phyloP scores from a whole-genome alignment of 2,113 vertebrate genomes.

The Sarotherodon lohbergeri region DNA sequence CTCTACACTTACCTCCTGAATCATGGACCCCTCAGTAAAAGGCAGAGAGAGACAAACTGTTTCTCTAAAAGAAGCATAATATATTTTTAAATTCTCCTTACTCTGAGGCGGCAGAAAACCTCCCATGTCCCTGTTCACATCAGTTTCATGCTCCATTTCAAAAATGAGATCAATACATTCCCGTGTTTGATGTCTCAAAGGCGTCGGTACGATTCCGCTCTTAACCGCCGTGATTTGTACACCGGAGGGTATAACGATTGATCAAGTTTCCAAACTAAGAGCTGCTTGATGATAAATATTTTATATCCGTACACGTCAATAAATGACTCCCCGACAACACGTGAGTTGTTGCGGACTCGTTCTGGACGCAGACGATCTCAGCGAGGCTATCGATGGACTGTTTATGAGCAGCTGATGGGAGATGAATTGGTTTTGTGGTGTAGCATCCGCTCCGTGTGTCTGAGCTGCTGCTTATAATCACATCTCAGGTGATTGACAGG shows the following conservation, averaged over 20 bases:
- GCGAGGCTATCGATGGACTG: conserved; percentile 48
- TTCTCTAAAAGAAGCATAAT: not conserved
- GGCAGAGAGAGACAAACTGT: not conserved
- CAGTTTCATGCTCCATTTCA: not conserved
- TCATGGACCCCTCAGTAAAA: not conserved
- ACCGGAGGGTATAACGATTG: conserved; percentile 41
- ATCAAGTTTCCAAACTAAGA: conserved; percentile 52
- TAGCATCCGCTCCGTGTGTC: conserved; percentile 18
- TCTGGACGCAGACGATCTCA: conserved; percentile 1
- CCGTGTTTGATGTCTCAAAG: conserved; percentile 26
- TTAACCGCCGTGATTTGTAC: conserved; percentile 34
- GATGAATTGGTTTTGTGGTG: conserved; percentile 59
- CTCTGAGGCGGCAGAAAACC: not conserved
- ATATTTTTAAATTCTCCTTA: not conserved
- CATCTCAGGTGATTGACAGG: conserved; percentile 42
- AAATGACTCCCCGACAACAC: conserved; percentile 35
- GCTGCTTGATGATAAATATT: conserved; percentile 66
- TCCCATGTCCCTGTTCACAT: not conserved
- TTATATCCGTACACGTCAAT: conserved; percentile 42
- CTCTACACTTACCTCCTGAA: not conserved
- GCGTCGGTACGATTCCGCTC: conserved; percentile 19
- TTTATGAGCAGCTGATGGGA: conserved; percentile 56
- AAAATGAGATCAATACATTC: conserved; percentile 16
- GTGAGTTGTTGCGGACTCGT: not conserved
- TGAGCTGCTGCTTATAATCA: conserved; percentile 45